Percentiles rank a stretch among this genome's conserved stretches.
Conservation (phyloP, 2,797 vertebrate species). For the Chiloscyllium punctatum region DNA sequence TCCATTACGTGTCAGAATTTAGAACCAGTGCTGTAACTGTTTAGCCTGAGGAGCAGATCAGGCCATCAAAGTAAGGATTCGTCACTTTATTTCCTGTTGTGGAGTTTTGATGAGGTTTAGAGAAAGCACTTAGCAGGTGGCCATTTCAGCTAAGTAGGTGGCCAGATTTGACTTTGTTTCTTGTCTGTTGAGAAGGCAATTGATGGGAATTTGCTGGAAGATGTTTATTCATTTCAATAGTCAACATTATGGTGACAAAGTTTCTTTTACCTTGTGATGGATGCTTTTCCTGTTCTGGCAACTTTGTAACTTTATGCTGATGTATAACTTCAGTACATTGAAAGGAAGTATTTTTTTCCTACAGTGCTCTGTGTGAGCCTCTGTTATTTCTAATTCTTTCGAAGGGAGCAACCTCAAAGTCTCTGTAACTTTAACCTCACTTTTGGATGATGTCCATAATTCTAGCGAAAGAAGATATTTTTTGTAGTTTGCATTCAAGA, state of each 20-base stretch:
- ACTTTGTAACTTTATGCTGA: not conserved
- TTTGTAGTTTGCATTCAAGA: not conserved
- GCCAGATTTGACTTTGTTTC: conserved; percentile 1
- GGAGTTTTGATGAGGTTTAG: not conserved
- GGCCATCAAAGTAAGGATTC: not conserved
- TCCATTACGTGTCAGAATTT: not conserved
- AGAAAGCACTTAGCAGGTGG: not conserved
- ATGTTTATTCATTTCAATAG: not conserved
- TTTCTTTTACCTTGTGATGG: not conserved
- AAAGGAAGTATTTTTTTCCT: no score
- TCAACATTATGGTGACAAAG: not conserved
- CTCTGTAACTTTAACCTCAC: not conserved
- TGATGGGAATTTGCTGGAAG: conserved; percentile 9
- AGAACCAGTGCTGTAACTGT: not conserved
- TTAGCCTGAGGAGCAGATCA: not conserved
- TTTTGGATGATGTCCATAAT: not conserved
- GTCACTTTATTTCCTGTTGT: not conserved
- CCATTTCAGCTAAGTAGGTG: not conserved
- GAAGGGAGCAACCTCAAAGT: not conserved
- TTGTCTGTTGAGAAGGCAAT: not conserved
- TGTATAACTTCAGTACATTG: not conserved
- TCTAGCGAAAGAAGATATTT: not conserved
- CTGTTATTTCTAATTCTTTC: not conserved
- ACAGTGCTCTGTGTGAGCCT: not conserved
- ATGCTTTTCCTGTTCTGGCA: not conserved